phyloP scores from a whole-genome alignment of 2,797 vertebrate genomes.

The Enteromius paludinosus region DNA sequence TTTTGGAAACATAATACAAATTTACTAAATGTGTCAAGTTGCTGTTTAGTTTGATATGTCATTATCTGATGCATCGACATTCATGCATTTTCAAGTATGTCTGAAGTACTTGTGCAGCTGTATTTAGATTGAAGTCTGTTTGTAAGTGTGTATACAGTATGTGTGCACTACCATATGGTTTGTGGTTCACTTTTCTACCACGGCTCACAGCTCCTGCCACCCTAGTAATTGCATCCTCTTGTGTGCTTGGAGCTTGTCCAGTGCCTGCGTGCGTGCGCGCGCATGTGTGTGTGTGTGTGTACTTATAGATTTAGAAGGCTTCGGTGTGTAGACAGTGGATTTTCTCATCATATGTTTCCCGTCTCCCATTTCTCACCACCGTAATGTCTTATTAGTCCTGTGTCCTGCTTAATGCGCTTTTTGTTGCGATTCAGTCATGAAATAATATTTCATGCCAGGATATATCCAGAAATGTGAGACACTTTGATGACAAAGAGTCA shows the following conservation, averaged over 20 bases:
- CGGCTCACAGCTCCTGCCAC: constrained; percentile 69
- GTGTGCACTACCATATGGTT: constrained; percentile 70
- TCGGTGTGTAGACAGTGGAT: constrained; percentile 61
- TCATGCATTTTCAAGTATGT: background rate
- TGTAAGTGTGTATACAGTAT: constrained; percentile 30
- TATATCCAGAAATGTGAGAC: constrained; percentile 4
- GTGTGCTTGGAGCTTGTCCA: constrained; percentile 65
- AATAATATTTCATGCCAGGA: constrained; percentile 39
- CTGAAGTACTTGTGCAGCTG: background rate
- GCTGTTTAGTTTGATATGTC: background rate
- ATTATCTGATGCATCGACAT: background rate
- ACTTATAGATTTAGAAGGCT: constrained; percentile 54
- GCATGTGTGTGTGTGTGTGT: too few species aligned
- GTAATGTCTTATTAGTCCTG: background rate
- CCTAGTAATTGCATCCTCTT: constrained; percentile 70
- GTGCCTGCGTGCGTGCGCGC: constrained; percentile 58
- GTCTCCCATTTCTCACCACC: constrained; percentile 9
- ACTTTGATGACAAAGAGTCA: constrained; percentile 26
- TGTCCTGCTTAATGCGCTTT: background rate
- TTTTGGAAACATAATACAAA: background rate
- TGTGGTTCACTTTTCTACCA: constrained; percentile 66
- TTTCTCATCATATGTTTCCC: constrained; percentile 16
- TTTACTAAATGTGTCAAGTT: background rate
- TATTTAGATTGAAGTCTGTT: constrained; percentile 55
- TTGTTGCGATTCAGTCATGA: constrained; percentile 30